Evolutionary conservation across 2,113 vertebrate genomes (phyloP), one percentile per base, ranked within the genome.

Genomic region (Emydura subglobosa): DNA sequence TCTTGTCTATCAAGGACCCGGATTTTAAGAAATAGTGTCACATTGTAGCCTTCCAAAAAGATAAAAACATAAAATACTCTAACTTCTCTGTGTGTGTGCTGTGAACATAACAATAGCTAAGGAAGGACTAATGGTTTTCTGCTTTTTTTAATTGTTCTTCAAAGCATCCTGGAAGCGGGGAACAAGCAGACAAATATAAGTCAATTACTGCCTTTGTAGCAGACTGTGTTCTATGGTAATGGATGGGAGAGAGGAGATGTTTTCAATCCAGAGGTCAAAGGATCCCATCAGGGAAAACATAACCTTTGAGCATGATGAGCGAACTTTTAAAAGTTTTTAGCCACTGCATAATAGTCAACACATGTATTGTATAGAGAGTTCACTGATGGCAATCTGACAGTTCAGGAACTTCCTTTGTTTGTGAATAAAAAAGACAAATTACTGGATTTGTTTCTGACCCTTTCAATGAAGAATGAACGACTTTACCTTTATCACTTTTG

Each of bases 381-480:
- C 51, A 8, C 16, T 39, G 5, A 54, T 47, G 5, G 0, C 1
- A 1, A 10, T 53, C 76, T 61, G n/a, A 3, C 78, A 51, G 53
- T 6, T 80, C 55, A 4, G 0, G 2, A 57, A 50, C 68, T 84
- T 31, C n/a, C 34, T 81, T 54, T 79, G 42, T 19, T 61, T 86
- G 57, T 57, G 88, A 86, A 53, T 21, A 65, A 34, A 76, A 74
- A 34, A 51, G 81, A 79, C 54, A 92, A 97, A 96, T 42, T 5
- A 53, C 8, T 25, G 44, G 89, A 78, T 92, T 82, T 88, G 27
- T 87, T 91, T 53, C 81, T 68, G 89, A 89, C 94, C 87, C 78
- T 91, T 87, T 8, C 81, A 39, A 91, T 85, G 4, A 50, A 86
- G 55, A 4, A 0, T 68, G 88, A 92, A 91, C 57, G 82, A 47